Percentiles rank a stretch among this genome's conserved stretches.
phyloP scores from a whole-genome alignment of 2,113 vertebrate species.

The Heteronetta atricapilla region DNA sequence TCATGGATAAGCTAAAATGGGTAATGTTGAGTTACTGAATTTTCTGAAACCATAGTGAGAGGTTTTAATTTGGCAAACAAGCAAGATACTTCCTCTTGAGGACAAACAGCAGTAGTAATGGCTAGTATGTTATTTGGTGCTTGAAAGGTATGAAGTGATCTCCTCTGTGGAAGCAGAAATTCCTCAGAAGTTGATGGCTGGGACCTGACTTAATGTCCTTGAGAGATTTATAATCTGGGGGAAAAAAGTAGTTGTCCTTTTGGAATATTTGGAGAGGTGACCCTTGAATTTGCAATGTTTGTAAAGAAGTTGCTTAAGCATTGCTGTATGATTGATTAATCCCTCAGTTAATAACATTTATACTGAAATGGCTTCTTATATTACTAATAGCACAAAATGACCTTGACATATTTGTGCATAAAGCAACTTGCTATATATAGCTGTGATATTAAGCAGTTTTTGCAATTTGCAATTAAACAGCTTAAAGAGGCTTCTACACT shows the following conservation, averaged over 20 bases:
- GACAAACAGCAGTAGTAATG: neutral
- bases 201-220: neutral
- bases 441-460: conserved; percentile 2
- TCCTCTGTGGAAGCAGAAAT: neutral
- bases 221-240: neutral
- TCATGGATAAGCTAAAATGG: neutral
- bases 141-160: neutral
- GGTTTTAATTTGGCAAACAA: neutral
- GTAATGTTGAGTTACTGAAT: neutral
- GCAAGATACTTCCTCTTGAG: neutral
- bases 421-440: conserved; percentile 36
- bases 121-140: neutral
- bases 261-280: neutral
- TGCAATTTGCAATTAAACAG: conserved; percentile 38
- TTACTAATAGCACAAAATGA: conserved; percentile 17
- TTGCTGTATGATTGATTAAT: conserved; percentile 43
- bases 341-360: conserved; percentile 36
- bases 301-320: conserved; percentile 14
- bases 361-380: conserved; percentile 16
- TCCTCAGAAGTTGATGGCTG: neutral
- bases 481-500: neutral
- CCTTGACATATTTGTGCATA: conserved; percentile 45
- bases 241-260: neutral
- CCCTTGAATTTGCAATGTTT: conserved; percentile 12
- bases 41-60: neutral